phyloP scores from a whole-genome alignment of 2,797 vertebrate species.

The Parauchenoglanis punctatus region DNA sequence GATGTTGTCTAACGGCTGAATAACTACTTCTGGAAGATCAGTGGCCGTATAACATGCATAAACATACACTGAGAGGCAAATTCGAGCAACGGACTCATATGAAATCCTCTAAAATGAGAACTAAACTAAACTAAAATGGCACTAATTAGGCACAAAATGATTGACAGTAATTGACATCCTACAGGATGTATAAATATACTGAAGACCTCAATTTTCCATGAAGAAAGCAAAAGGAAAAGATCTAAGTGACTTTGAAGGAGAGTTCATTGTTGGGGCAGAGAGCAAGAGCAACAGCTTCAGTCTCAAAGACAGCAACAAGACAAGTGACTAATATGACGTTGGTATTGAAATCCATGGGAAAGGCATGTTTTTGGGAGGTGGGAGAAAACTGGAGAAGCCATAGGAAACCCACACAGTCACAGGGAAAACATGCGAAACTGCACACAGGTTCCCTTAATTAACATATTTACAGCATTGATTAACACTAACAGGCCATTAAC shows the following conservation, averaged over 20 bases:
- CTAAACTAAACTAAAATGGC: neutral
- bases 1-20: slow-evolving; percentile 59
- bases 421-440: neutral
- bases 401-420: neutral
- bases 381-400: neutral
- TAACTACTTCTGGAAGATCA: slow-evolving; percentile 22
- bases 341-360: neutral
- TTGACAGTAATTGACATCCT: neutral
- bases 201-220: neutral
- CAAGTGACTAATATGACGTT: neutral
- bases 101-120: neutral
- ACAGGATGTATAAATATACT: neutral
- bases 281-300: neutral
- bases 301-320: neutral
- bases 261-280: neutral
- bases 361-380: neutral
- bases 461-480: neutral
- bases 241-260: neutral
- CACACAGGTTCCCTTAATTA: neutral
- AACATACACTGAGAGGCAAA: neutral
- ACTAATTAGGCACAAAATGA: neutral
- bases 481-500: neutral
- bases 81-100: neutral
- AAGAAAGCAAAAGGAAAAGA: neutral
- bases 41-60: neutral